Base-by-base conservation (phyloP, 2,888 invertebrate genomes). In the Coelopa pilipes region DNA sequence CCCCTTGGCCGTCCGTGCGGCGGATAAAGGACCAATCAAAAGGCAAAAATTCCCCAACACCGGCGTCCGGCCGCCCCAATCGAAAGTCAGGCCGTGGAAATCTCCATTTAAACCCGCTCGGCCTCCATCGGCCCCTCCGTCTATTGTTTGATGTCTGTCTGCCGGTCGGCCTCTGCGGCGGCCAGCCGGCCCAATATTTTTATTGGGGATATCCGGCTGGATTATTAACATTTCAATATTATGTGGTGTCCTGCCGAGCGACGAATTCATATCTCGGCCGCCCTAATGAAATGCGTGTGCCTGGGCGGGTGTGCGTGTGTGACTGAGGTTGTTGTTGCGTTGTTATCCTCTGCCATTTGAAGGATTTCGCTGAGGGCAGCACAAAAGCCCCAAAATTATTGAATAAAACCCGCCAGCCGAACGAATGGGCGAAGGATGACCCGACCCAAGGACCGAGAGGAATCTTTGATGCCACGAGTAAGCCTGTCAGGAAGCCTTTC, bases 171-270 rank as follows among this genome's bases (percentile, higher is more conserved):
- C 50, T 66, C 49, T 53, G 62, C 65, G 62, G 2, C 34, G 34
- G 34, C 7, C 34, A 34, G 34, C 34, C 34, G 34, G 34, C 2
- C 34, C 34, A 34, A 70, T 70, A 65, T 70, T 70, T 73, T 72
- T 73, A 73, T 71, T 69, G 66, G 57, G 72, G 15, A 82, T 78
- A 80, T 79, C 82, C 81, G 79, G 81, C 81, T 81, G 80, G 82
- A 83, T 83, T 83, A 82, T 83, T 80, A 82, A 83, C 83, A 83
- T 83, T 83, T 83, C 80, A 83, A 83, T 83, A 79, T 81, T 79
- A 49, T 55, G 45, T 15, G 45, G 19, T 5, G 57, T 3, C 15
- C n/a, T 15, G 9, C 12, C 65, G 46, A 47, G 47, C 17, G 57
- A n/a, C 70, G 66, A 74, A 76, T 76, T 80, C 80, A 82, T 81